Base-by-base conservation (phyloP, 2,888 invertebrate genomes). In the Agrotis ipsilon region DNA sequence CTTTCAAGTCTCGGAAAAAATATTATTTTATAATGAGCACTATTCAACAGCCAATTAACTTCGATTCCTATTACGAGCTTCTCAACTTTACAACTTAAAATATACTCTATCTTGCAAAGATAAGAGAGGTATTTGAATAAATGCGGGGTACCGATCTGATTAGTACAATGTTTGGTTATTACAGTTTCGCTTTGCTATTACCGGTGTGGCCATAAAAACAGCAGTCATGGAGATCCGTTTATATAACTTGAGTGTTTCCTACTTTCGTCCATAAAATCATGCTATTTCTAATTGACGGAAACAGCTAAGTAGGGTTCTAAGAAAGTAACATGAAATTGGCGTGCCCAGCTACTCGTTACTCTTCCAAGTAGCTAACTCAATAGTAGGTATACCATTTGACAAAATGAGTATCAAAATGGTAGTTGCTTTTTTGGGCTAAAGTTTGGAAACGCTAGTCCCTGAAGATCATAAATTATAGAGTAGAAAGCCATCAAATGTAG, bases 1-100 rank as follows among this genome's bases (percentile, higher is more conserved):
- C 68, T 75, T 82, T 84, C 62, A 83, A 76, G 70, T 61, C 72
- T 80, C 54, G 66, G 68, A 81, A 86, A 86, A 86, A 39, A 39
- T 39, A 74, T 67, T 68, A 82, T 85, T 83, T 74, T 68, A 72
- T 87, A 87, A 88, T 84, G 83, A 88, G 75, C 78, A 66, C 80
- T 80, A 84, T 87, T 88, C 82, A 86, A 72, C 66, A 60, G 74
- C 63, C 78, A 82, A 83, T 84, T 84, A 85, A 74, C 73, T 78
- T 70, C 65, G 68, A 68, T 76, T 68, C 57, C 64, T 73, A 61
- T 62, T 72, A 66, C 51, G 27, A 70, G 58, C 55, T 69, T 27
- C 14, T 13, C 18, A 4, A 32, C 13, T 32, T 67, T 64, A n/a
- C 55, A 72, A 51, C 46, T 58, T 21, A 72, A 70, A 74, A 59